These are phyloP conservation scores for Atta colombica DNA, from an alignment of 1,140 invertebrate genomes.

Conservation along the genomic window DNA sequence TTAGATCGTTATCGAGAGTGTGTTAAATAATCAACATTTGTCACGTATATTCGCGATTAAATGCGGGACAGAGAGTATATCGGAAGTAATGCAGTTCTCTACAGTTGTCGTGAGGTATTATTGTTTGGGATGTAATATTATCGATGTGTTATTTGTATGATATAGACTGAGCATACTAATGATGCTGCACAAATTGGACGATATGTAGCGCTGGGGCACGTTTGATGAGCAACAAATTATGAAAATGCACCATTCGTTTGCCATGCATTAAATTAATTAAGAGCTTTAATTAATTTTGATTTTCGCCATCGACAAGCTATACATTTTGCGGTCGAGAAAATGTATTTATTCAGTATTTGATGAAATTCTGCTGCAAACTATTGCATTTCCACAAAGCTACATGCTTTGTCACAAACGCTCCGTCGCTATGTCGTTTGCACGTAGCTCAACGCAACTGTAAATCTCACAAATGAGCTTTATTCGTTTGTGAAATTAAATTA, in stretches of 20 bases:
- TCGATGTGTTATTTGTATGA: not conserved
- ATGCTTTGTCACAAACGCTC: constrained; percentile 11
- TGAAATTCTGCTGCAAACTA: not conserved
- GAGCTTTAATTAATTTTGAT: constrained; percentile 50
- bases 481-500: constrained; percentile 45
- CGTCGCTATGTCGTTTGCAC: not conserved
- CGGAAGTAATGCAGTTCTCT: constrained; percentile 16
- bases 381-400: not conserved
- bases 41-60: constrained; percentile 9
- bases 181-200: constrained; percentile 20
- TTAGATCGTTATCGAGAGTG: constrained; percentile 11
- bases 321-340: not conserved
- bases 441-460: not conserved
- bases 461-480: constrained; percentile 44
- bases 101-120: constrained; percentile 14
- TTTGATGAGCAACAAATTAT: constrained; percentile 32
- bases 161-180: constrained; percentile 16
- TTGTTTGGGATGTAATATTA: constrained; percentile 12
- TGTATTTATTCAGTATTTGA: constrained; percentile 39
- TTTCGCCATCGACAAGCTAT: not conserved
- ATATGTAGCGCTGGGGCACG: constrained; percentile 19
- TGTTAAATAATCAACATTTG: constrained; percentile 33
- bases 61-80: not conserved
- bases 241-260: constrained; percentile 41
- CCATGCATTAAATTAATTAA: constrained; percentile 45